Base-by-base conservation (phyloP, 1,140 invertebrate genomes). In the Drosophila biarmipes region DNA sequence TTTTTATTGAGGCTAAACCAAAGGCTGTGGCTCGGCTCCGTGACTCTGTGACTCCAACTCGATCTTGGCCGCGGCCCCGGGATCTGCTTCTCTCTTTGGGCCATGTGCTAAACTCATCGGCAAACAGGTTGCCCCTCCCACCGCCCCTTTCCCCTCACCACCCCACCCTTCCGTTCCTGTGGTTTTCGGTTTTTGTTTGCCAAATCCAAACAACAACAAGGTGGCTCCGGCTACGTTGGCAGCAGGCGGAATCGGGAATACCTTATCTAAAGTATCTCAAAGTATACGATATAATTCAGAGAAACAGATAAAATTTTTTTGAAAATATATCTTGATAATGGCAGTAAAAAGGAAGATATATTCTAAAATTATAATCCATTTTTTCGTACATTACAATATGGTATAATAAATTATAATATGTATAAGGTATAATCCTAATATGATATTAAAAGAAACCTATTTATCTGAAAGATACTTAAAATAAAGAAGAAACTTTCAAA, bases 1-100 rank as follows among this genome's bases (percentile, higher is more conserved):
- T 82, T 80, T 82, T 86, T 86, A 86, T 86, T 87, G 84, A 87
- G 82, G 71, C 82, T 81, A 78, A 87, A 66, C 78, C 80, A 87
- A 72, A 87, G 75, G 74, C 56, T 52, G 56, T 61, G 71, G 54
- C 48, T 38, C 46, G 35, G 51, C 51, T 42, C 6, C 4, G 29
- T 31, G 29, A 31, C 29, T 31, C 29, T 31, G 29, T 31, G 43
- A 42, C 55, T 61, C 17, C 19, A n/a, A 34, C 51, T 24, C 40
- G 38, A 61, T 48, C 49, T 73, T 49, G 40, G 53, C 61, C 27
- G 46, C n/a, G 27, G 24, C 42, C 45, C 45, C 45, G 45, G 45
- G 4, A 49, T 31, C n/a, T 31, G 31, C 52, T 59, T 54, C 68
- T 78, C 51, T 63, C 56, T 63, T 40, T 72, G 67, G 81, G 61